phyloP scores from a whole-genome alignment of 2,797 vertebrate genomes.

The Leptatherina wallacei region DNA sequence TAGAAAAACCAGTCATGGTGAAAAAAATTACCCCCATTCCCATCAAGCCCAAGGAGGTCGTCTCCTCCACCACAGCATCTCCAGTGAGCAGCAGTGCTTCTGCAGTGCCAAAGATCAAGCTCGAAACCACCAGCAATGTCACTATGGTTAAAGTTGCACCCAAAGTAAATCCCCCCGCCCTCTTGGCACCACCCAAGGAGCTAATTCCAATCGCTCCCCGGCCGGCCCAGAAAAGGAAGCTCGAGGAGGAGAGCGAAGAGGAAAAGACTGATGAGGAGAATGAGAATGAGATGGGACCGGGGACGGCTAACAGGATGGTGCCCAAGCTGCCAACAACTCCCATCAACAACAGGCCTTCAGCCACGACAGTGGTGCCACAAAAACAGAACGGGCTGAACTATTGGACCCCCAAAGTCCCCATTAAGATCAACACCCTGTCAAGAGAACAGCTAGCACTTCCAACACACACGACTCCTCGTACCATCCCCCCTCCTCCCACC shows the following conservation, averaged over 20 bases:
- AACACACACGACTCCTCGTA: constrained; percentile 78
- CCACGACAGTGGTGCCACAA: constrained; percentile 65
- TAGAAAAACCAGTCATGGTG: constrained; percentile 59
- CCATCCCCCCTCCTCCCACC: constrained; percentile 80
- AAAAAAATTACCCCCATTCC: constrained; percentile 76
- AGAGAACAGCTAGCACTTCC: constrained; percentile 89
- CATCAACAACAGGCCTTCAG: constrained; percentile 74
- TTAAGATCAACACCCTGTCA: constrained; percentile 86
- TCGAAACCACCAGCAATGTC: constrained; percentile 78
- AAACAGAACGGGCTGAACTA: constrained; percentile 85
- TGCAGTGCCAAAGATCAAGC: constrained; percentile 82
- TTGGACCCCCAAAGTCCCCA: constrained; percentile 82
- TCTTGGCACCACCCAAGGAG: constrained; percentile 75
- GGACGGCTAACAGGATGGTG: constrained; percentile 78
- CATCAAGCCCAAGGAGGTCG: constrained; percentile 80
- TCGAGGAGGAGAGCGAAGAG: constrained; percentile 80
- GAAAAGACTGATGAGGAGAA: constrained; percentile 79
- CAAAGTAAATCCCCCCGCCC: constrained; percentile 68
- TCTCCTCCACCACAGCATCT: constrained; percentile 60
- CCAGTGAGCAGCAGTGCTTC: constrained; percentile 68
- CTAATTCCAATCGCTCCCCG: constrained; percentile 71
- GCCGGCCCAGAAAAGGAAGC: constrained; percentile 69
- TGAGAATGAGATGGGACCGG: constrained; percentile 68
- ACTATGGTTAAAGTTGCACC: constrained; percentile 83
- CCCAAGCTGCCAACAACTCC: constrained; percentile 80